Evolutionary conservation across 1,140 invertebrate genomes (phyloP), one percentile per base, ranked within the genome.

Genomic region (Pseudomyrmex sp.): DNA sequence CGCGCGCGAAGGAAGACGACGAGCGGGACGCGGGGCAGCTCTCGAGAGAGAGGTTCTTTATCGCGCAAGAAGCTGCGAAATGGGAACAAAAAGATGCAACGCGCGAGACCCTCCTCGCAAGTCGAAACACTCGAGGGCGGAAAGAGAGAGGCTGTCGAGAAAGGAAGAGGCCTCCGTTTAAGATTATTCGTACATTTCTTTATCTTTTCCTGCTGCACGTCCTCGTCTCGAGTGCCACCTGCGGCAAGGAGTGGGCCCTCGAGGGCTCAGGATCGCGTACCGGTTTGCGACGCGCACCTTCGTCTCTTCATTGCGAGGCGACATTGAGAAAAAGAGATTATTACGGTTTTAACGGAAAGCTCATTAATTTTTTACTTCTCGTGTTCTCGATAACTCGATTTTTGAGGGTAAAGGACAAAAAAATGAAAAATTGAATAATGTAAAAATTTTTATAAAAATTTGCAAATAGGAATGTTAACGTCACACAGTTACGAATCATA

Each of bases 61-160:
- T 91, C 85, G 91, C 80, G 84, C 79, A 87, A 89, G 87, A 92
- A 91, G 70, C 89, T 90, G 89, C 87, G 88, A 91, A 91, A 89
- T 87, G 86, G 87, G 87, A 90, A 90, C 91, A 91, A 90, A 90
- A 87, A 83, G 79, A 85, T 90, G 83, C 76, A 85, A 85, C 87
- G 79, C 85, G 84, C 89, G 85, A 35, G 35, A 35, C 35, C 5
- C 35, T 88, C 88, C 84, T 86, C 85, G 69, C 74, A 65, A 84
- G 82, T 84, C 68, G 85, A 77, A 90, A 88, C 85, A 72, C 84
- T 90, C 77, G 85, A 85, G 82, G 83, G 83, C 54, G 52, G 59
- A 84, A 66, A 73, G 75, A 5, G 9, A 26, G 52, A 65, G 75
- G 20, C 13, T 69, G 58, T 18, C n/a, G 50, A n/a, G 58, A 58